Evolutionary conservation across 2,797 vertebrate species (phyloP), one percentile per base, ranked within the genome.

Genomic region (Pempheris klunzingeri): DNA sequence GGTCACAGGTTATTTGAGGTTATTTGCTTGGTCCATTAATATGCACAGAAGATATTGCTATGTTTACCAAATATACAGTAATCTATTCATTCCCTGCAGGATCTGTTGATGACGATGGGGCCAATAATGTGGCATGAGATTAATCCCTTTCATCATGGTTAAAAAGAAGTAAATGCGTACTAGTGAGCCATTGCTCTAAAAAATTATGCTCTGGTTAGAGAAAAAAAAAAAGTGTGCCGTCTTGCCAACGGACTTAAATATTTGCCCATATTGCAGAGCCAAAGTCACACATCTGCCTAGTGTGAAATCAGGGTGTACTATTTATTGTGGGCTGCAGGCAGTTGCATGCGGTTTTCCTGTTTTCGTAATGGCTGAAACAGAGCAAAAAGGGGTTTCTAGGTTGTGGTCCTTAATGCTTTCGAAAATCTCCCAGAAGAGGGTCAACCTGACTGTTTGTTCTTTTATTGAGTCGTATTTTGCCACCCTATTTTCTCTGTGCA

Each of bases 271-370:
- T 68, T 78, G 81, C 78, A 79, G 77, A 57, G 59, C 72, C 63
- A 80, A 85, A 85, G 85, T 89, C 69, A 80, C 84, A 90, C 86
- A 90, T 83, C 78, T 87, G 80, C 81, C 78, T 90, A 32, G 61
- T 78, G 61, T 77, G 80, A 94, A 95, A 94, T 93, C 88, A 90
- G 91, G 90, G 81, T 90, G 90, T 83, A 81, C 82, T 82, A 71
- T 91, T 91, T 92, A 87, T 92, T 93, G 93, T 92, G 92, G 93
- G 71, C 68, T 89, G 66, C 59, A 85, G 91, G 88, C 94, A 89
- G 93, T 94, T 95, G 84, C 73, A 74, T 90, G 91, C 39, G 94
- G 94, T 92, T 95, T 96, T 96, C 95, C 95, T 96, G 95, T 96
- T 95, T 94, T 92, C 77, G 86, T 90, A 93, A 90, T 78, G 77